Conservation (phyloP, 2,888 invertebrate species). For the Lepetodrilus schrolli region DNA sequence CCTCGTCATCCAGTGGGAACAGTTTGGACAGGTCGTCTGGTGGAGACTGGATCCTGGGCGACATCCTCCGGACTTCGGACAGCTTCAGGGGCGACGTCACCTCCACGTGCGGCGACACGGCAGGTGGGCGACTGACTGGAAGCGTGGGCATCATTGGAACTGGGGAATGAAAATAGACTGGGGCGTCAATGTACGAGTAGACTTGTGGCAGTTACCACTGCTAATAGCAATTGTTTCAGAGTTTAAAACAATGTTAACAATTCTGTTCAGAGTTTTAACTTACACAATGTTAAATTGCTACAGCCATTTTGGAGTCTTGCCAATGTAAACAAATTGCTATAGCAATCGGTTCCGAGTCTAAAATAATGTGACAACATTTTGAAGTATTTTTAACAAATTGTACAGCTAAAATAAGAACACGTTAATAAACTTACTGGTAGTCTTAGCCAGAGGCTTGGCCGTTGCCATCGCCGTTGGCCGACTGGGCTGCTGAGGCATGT, state of each 20-base stretch:
- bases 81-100: conserved; percentile 30
- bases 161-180: neutral
- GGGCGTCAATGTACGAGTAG: too few relatives aligned
- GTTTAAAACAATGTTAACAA: too few relatives aligned
- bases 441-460: conserved; percentile 67
- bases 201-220: too few relatives aligned
- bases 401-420: too few relatives aligned
- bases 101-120: conserved; percentile 31
- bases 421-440: conserved; percentile 59
- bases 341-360: too few relatives aligned
- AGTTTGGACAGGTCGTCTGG: conserved; percentile 41
- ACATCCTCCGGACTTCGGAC: conserved; percentile 38
- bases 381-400: too few relatives aligned
- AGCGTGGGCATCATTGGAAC: conserved; percentile 25
- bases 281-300: too few relatives aligned
- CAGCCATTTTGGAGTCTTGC: too few relatives aligned
- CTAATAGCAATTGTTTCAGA: too few relatives aligned
- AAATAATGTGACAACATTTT: too few relatives aligned
- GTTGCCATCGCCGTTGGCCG: conserved; percentile 66
- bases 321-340: too few relatives aligned
- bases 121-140: conserved; percentile 11
- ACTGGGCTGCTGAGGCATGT: conserved; percentile 69
- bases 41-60: conserved; percentile 32
- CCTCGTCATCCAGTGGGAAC: conserved; percentile 64
- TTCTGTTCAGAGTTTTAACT: too few relatives aligned